Base-by-base conservation (phyloP, 2,797 vertebrate species). In the Lagorchestes hirsutus region DNA sequence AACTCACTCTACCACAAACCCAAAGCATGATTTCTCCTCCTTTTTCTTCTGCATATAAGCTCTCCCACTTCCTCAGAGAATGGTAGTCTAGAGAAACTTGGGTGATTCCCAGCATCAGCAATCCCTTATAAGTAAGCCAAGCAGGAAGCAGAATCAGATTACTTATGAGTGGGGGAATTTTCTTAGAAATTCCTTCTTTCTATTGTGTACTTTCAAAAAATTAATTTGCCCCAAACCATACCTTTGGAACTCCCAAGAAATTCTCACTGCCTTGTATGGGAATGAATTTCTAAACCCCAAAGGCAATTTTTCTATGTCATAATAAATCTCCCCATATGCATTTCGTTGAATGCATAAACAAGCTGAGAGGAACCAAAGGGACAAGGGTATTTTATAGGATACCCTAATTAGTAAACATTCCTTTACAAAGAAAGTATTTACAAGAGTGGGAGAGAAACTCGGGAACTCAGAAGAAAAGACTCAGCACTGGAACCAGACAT, bases 111-210 rank as follows among this genome's bases (percentile, higher is more conserved):
- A 94, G 95, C 92, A 97, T 54, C 91, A 90, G 91, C 29, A n/a
- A 12, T 74, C 91, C 92, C 94, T 92, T 95, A 67, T 28, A 55
- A 58, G 92, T 40, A 87, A 27, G 94, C 67, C 94, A 93, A 93
- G 52, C 92, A 97, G 97, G 94, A 97, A 97, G 74, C 52, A 93
- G 90, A 94, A 57, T 3, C 22, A 92, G 74, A 95, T 96, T 95
- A 97, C 90, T 95, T 95, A 91, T 11, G 91, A 90, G 74, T 18
- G 24, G 62, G 67, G n/a, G 90, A 95, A 94, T 55, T 92, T 95
- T 97, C 96, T 96, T 94, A 97, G 95, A 95, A 97, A 96, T 97
- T 94, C 92, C 62, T 95, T 92, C 94, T 95, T 87, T 93, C 55
- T 96, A 92, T 74, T 94, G 93, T 95, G 94, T 91, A 82, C 40